A percentile compares a stretch with the other conserved stretches of the same genome.
Conservation (phyloP, 37 sponge, comb jelly and placozoan species). For the Oscarella lobularis region DNA sequence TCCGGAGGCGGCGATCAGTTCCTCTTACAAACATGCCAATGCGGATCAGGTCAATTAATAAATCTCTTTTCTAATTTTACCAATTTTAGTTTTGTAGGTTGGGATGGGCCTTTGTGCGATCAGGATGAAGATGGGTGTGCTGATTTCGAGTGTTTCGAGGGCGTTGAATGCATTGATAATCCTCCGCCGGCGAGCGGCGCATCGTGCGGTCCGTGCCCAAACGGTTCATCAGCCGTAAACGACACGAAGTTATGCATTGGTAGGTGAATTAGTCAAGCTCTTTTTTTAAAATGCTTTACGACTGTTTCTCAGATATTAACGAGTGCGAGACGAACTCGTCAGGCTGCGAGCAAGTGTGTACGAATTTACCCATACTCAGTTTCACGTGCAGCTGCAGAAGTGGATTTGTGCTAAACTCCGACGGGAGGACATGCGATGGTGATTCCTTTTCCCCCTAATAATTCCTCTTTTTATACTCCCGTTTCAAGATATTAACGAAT, state of each 20-base stretch:
- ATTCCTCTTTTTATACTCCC: background rate
- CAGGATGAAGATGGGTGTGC: slow-evolving; percentile 43
- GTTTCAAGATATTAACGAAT: slow-evolving; percentile 8
- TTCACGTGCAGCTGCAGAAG: slow-evolving; percentile 18
- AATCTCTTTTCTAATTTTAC: too few relatives aligned
- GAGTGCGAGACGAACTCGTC: slow-evolving; percentile 4
- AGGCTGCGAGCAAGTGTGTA: slow-evolving; percentile 35
- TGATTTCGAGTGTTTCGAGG: slow-evolving; percentile 31
- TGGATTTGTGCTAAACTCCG: slow-evolving; percentile 19
- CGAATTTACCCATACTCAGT: slow-evolving; percentile 28
- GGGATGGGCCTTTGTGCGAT: slow-evolving; percentile 29
- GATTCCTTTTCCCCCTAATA: background rate
- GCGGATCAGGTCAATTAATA: too few relatives aligned
- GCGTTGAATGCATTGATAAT: slow-evolving; percentile 30
- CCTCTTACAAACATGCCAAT: background rate
- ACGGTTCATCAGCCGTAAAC: slow-evolving; percentile 26
- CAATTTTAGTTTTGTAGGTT: slow-evolving; percentile 14
- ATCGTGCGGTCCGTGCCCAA: slow-evolving; percentile 44
- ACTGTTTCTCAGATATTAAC: slow-evolving; percentile 13
- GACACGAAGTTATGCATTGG: slow-evolving; percentile 40
- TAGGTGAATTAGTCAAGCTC: slow-evolving; percentile 11
- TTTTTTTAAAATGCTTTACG: background rate
- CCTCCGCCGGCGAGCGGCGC: slow-evolving; percentile 32
- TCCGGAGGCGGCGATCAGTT: background rate
- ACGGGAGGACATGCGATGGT: slow-evolving; percentile 32